Evolutionary conservation across 1,140 invertebrate genomes (phyloP).

Genomic region (Lordiphosa stackelbergi): DNA sequence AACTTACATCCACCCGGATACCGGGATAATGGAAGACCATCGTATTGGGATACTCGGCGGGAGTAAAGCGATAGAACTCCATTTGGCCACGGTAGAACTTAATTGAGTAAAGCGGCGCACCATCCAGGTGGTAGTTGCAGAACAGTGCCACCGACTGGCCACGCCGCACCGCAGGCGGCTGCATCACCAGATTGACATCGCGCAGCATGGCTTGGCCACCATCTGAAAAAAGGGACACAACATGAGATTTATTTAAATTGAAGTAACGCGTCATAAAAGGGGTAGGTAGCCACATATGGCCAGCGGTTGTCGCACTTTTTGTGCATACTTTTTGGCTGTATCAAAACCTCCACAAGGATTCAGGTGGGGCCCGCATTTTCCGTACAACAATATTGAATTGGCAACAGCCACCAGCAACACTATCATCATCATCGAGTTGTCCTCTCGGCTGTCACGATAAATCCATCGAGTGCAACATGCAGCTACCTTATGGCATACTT

Average conservation of each 20-base stretch:
- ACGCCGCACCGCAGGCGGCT: conserved; percentile 81
- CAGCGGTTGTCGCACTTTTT: conserved; percentile 23
- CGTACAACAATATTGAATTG: conserved; percentile 66
- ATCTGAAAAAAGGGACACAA: conserved; percentile 54
- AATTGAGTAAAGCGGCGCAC: conserved; percentile 85
- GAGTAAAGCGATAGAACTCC: conserved; percentile 88
- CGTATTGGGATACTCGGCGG: conserved; percentile 82
- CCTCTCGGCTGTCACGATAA: conserved; percentile 40
- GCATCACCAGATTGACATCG: conserved; percentile 78
- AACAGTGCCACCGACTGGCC: conserved; percentile 83
- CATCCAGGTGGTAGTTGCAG: conserved; percentile 86
- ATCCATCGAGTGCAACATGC: conserved; percentile 30
- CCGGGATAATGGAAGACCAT: conserved; percentile 85
- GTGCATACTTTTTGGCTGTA: conserved; percentile 6
- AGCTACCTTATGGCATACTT: conserved; percentile 18
- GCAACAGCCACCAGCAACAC: not conserved
- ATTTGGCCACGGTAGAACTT: conserved; percentile 87
- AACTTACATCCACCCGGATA: conserved; percentile 87
- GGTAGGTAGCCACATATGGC: conserved; percentile 32
- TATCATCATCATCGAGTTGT: conserved; percentile 18
- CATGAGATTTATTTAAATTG: conserved; percentile 58
- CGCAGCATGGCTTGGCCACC: conserved; percentile 68
- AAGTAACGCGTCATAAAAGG: conserved; percentile 34
- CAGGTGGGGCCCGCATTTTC: conserved; percentile 33
- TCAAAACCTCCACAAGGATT: conserved; percentile 31